Conservation (phyloP, 2,888 invertebrate genomes). For the Apodemia duryi region DNA sequence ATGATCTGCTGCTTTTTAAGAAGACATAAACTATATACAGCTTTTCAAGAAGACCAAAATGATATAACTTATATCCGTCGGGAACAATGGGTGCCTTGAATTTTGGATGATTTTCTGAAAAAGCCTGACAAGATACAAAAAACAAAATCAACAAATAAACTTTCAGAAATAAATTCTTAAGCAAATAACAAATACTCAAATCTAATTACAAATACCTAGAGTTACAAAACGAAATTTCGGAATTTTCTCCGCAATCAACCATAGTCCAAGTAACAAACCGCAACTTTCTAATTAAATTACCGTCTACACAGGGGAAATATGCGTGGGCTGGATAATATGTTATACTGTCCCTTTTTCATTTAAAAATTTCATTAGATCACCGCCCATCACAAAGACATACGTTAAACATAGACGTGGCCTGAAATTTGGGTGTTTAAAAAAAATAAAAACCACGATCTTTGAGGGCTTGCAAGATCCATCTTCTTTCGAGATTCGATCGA, state of each 20-base stretch:
- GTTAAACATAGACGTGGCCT: neutral
- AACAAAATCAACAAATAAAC: neutral
- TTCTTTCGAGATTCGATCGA: too few species aligned
- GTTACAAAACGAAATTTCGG: conserved; percentile 14
- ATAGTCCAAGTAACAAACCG: conserved; percentile 26
- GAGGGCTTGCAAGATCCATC: too few species aligned
- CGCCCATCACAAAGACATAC: neutral
- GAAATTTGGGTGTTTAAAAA: neutral
- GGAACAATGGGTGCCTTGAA: too few species aligned
- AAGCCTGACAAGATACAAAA: neutral
- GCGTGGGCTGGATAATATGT: conserved; percentile 26
- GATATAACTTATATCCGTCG: too few species aligned
- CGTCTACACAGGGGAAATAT: conserved; percentile 27
- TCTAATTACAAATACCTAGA: conserved; percentile 6
- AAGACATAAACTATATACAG: too few species aligned
- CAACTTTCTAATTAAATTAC: conserved; percentile 32
- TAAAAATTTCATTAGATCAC: conserved; percentile 23
- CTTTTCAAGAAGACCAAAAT: too few species aligned
- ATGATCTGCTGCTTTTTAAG: too few species aligned
- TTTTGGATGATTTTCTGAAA: too few species aligned
- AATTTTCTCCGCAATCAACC: conserved; percentile 20
- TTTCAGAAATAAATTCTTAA: neutral
- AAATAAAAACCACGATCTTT: neutral
- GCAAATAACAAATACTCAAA: neutral
- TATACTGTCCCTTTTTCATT: conserved; percentile 26